Base-by-base conservation (phyloP, 2,888 invertebrate species). In the Hydropsyche betteni region DNA sequence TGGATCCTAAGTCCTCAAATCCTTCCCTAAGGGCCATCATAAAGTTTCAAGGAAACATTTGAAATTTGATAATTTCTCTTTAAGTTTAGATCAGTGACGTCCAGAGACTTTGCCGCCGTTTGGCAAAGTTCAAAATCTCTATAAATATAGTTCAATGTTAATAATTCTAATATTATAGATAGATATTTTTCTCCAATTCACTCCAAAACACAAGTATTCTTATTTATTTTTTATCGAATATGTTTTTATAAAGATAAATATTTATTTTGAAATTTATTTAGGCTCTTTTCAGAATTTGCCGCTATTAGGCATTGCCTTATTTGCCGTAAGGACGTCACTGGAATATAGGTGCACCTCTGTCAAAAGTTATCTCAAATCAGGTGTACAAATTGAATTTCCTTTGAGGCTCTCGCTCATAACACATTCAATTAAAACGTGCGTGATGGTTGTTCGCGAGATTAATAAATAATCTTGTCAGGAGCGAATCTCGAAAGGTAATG, bases 401-500 rank as follows among this genome's bases (percentile, higher is more conserved):
- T 64, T 8, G 44, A 36, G 36, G 12, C 24, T 64, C 12, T 64
- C 36, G 36, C 36, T 44, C 64, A 36, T 36, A 64, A 36, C 36
- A 70, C n/a, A 72, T 72, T 72, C 61, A 72, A 72, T 72, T 72
- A 72, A 61, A 70, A 44, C 24, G 44, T n/a, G 61, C 44, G 72
- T 72, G 58, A 72, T 70, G 51, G 16, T 33, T 24, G 53, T n/a
- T 12, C 53, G n/a, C 51, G 52, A 70, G 52, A 70, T 70, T 70
- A 70, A 53, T 70, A 53, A 53, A 51, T 53, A 53, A 70, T 70
- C 70, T 34, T 70, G 70, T 70, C 70, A 52, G 70, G 44, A 16
- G 52, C 24, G 7, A 53, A 34, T 51, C 55, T 7, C 53, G 16
- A 64, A 33, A 12, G 36, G 34, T 64, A 8, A 33, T 64, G 34